Evolutionary conservation across 1,140 invertebrate genomes (phyloP).

Genomic region (Asbolus verrucosus): DNA sequence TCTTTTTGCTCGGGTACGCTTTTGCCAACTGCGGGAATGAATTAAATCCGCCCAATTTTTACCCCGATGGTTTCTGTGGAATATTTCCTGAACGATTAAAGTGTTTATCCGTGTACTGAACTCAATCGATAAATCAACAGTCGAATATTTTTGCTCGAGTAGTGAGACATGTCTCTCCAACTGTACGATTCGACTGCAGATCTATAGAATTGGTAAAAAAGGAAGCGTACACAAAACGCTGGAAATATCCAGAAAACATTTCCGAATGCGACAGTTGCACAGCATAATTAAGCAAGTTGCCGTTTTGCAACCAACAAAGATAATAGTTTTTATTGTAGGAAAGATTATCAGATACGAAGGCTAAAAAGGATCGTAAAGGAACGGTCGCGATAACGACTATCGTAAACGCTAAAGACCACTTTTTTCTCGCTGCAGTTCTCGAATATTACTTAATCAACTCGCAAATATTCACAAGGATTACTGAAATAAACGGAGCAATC

Average conservation of each 20-base stretch:
- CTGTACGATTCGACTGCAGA: conserved; percentile 43
- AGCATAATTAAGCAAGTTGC: conserved; percentile 7
- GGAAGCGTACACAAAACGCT: conserved; percentile 36
- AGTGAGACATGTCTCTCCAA: conserved; percentile 49
- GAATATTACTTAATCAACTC: conserved; percentile 27
- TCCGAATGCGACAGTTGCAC: neutral
- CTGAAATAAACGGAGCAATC: too few relatives aligned
- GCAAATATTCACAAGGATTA: too few relatives aligned
- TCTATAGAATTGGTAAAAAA: neutral
- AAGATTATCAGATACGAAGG: conserved; percentile 13
- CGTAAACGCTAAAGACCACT: conserved; percentile 31
- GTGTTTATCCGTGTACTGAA: conserved; percentile 48
- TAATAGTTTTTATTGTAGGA: conserved; percentile 25
- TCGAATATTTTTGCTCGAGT: conserved; percentile 45
- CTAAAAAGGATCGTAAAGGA: conserved; percentile 19
- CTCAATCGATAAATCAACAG: conserved; percentile 44
- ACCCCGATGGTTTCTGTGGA: neutral
- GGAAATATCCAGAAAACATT: conserved; percentile 5
- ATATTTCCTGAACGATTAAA: conserved; percentile 42
- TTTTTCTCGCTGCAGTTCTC: neutral
- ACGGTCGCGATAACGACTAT: conserved; percentile 5
- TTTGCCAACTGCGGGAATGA: conserved; percentile 43
- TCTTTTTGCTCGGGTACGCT: conserved; percentile 33
- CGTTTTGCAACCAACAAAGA: conserved; percentile 9
- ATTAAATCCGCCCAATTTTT: conserved; percentile 39